phyloP scores from a whole-genome alignment of 2,888 invertebrate genomes.

The Luperina testacea region DNA sequence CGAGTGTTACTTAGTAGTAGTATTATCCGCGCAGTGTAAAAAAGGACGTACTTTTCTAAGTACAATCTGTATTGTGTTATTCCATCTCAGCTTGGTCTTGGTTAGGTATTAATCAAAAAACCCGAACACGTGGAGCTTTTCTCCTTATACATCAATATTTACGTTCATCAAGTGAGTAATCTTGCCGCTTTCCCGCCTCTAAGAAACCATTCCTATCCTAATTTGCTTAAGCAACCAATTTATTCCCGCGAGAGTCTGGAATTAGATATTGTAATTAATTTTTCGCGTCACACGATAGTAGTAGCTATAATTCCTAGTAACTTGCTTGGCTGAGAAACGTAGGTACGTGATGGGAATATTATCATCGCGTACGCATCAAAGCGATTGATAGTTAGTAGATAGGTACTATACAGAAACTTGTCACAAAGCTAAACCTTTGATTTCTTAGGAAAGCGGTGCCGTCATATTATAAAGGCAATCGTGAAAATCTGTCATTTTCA shows the following conservation, averaged over 20 bases:
- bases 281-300: slow-evolving; percentile 21
- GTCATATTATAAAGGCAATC: no score
- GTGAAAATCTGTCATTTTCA: no score
- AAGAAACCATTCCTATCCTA: slow-evolving; percentile 20
- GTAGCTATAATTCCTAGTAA: slow-evolving; percentile 15
- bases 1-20: neutral
- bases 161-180: slow-evolving; percentile 16
- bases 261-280: slow-evolving; percentile 39
- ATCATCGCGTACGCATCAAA: neutral
- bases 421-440: neutral
- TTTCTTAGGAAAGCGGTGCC: no score
- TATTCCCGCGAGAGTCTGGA: slow-evolving; percentile 30
- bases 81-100: neutral
- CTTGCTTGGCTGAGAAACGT: slow-evolving; percentile 8
- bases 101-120: neutral
- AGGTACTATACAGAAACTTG: neutral
- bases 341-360: slow-evolving; percentile 20
- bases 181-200: slow-evolving; percentile 36
- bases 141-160: slow-evolving; percentile 33
- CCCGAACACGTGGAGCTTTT: slow-evolving; percentile 3
- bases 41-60: neutral
- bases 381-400: neutral
- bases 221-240: slow-evolving; percentile 36
- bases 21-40: no score
- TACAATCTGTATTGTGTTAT: neutral